These are phyloP conservation scores for Phengaris arion DNA, from an alignment of 2,888 invertebrate genomes.

Conservation along the genomic window DNA sequence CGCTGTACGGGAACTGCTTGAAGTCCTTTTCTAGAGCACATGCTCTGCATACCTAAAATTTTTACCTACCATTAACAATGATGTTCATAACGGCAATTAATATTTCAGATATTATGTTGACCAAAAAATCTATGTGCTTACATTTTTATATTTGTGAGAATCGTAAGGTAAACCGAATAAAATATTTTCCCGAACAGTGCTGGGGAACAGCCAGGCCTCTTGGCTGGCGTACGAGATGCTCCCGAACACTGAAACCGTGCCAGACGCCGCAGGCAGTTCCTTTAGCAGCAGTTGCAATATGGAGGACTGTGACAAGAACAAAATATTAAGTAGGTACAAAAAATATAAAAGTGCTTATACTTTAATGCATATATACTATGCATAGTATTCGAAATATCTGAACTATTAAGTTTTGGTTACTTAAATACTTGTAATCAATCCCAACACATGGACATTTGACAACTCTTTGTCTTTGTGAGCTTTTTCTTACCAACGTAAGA, in stretches of 20 bases:
- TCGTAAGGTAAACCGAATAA: slow-evolving; percentile 87
- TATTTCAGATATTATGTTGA: neutral
- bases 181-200: slow-evolving; percentile 90
- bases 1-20: slow-evolving; percentile 82
- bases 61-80: neutral
- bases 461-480: too few relatives aligned
- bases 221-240: slow-evolving; percentile 87
- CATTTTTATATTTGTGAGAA: slow-evolving; percentile 76
- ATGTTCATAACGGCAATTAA: neutral
- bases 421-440: neutral
- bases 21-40: slow-evolving; percentile 78
- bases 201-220: slow-evolving; percentile 91
- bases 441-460: too few relatives aligned
- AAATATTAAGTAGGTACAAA: neutral
- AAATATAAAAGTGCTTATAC: neutral
- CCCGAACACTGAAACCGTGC: slow-evolving; percentile 82
- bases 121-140: slow-evolving; percentile 43
- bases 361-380: too few relatives aligned
- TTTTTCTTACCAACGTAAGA: too few relatives aligned
- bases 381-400: too few relatives aligned
- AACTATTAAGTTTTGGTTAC: too few relatives aligned
- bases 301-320: slow-evolving; percentile 73
- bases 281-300: slow-evolving; percentile 84
- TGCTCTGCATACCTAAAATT: slow-evolving; percentile 62
- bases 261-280: slow-evolving; percentile 82